Base-by-base conservation (phyloP, 2,888 invertebrate species). In the Himalopsyche kuldschensis region DNA sequence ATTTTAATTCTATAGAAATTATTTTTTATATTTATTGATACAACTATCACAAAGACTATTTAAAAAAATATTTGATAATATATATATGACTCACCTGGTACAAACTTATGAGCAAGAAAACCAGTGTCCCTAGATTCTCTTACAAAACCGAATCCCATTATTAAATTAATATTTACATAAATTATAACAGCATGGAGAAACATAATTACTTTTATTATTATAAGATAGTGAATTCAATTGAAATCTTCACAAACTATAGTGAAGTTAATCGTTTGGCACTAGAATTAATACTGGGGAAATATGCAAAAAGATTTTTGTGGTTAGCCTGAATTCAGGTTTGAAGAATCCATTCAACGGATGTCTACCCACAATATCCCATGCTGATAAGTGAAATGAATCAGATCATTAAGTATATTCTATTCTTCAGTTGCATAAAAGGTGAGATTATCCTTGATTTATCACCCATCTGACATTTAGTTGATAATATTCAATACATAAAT, bases 281-380 rank as follows among this genome's bases (percentile, higher is more conserved):
- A 20, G 55, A 6, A 20, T 24, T 55, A 55, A 55, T 55, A 55
- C 55, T 55, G 55, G n/a, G n/a, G 55, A 55, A 55, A n/a, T 55
- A 20, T 24, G 55, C 55, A 55, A 20, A 79, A 20, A 31, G 79
- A 48, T 63, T 79, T 48, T 32, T 79, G 63, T 15, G 79, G 79
- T 79, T 17, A n/a, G 63, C 24, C 8, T 55, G 24, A 55, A 24
- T 55, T 55, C 55, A 20, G 48, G 75, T 80, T 30, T 79, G 32
- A 69, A 78, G 75, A 41, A 75, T n/a, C 75, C 55, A 24, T 63
- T 20, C 32, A 63, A 20, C 69, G 82, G 79, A 82, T 32, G 46
- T 75, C 31, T 75, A 77, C 84, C 84, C 84, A 47, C 84, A 84
- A 82, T 82, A 82, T 84, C 84, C 84, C 78, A 82, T 80, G 35